phyloP scores from a whole-genome alignment of 2,797 vertebrate species.

The Acipenser oxyrinchus region DNA sequence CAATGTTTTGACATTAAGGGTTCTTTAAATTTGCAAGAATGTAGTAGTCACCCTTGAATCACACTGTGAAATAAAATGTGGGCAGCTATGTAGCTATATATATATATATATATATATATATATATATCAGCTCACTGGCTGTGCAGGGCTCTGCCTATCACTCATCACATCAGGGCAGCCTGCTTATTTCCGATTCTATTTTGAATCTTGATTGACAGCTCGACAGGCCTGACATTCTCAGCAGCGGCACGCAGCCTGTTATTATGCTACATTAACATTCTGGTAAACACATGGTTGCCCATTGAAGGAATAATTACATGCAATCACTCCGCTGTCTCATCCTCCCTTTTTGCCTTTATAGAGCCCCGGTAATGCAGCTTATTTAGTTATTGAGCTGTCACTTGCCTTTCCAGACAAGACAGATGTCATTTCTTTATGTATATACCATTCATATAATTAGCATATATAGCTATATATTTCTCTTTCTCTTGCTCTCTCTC shows the following conservation, averaged over 20 bases:
- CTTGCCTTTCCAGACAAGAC: too few relatives aligned
- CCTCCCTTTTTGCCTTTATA: conserved; percentile 28
- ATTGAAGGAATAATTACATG: conserved; percentile 94
- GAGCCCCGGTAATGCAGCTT: too few relatives aligned
- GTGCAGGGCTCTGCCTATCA: conserved; percentile 64
- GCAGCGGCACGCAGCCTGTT: conserved; percentile 79
- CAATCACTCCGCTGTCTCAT: conserved; percentile 76
- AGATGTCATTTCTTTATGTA: too few relatives aligned
- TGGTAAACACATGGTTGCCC: conserved; percentile 88
- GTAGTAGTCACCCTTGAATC: neutral
- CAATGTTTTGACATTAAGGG: neutral
- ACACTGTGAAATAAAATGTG: neutral
- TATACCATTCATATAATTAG: too few relatives aligned
- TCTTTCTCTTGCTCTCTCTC: too few relatives aligned
- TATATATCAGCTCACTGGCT: conserved; percentile 52
- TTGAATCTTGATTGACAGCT: conserved; percentile 84
- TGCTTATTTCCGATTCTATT: conserved; percentile 86
- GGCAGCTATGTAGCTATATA: conserved; percentile 22
- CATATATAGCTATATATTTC: too few relatives aligned
- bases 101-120: conserved; percentile 51
- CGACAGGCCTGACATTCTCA: conserved; percentile 83
- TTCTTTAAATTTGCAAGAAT: too few relatives aligned
- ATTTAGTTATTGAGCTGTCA: too few relatives aligned
- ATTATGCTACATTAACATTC: conserved; percentile 99
- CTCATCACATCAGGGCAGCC: conserved; percentile 63